These are phyloP conservation scores for Paedocypris sp. DNA, from an alignment of 2,113 vertebrate species.

Conservation along the genomic window DNA sequence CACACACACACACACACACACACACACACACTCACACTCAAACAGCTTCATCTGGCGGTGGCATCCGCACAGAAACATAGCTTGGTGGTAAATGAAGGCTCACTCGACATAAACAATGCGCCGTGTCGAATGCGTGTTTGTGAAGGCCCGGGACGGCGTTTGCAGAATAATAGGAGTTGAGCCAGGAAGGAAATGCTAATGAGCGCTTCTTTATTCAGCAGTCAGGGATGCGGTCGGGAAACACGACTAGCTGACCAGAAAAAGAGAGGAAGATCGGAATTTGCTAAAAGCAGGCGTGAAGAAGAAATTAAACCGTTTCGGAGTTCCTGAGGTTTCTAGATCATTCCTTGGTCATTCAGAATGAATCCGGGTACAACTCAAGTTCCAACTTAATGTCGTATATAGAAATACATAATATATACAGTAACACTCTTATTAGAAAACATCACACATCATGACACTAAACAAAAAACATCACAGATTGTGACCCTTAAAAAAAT, in stretches of 20 bases:
- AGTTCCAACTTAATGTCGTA: too few species aligned
- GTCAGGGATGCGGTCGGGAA: neutral
- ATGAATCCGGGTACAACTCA: too few species aligned
- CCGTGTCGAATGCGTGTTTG: neutral
- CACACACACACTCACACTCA: conserved; percentile 2
- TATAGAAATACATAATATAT: too few species aligned
- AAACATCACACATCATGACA: too few species aligned
- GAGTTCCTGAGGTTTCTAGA: too few species aligned
- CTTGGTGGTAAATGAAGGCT: neutral
- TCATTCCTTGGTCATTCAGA: too few species aligned
- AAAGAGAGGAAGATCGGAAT: neutral
- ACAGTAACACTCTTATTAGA: too few species aligned
- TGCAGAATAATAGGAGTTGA: neutral
- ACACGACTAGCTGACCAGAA: neutral
- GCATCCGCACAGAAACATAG: neutral
- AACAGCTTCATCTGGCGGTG: conserved; percentile 18
- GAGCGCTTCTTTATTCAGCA: neutral
- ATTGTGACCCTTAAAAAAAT: too few species aligned
- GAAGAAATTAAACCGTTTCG: neutral
- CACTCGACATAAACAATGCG: neutral
- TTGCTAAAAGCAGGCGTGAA: neutral
- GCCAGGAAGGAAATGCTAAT: conserved; percentile 17
- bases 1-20: neutral
- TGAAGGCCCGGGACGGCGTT: neutral
- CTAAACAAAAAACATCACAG: too few species aligned